Evolutionary conservation across 2,888 invertebrate genomes (phyloP), one percentile per base, ranked within the genome.

Genomic region (Carcina quercana): DNA sequence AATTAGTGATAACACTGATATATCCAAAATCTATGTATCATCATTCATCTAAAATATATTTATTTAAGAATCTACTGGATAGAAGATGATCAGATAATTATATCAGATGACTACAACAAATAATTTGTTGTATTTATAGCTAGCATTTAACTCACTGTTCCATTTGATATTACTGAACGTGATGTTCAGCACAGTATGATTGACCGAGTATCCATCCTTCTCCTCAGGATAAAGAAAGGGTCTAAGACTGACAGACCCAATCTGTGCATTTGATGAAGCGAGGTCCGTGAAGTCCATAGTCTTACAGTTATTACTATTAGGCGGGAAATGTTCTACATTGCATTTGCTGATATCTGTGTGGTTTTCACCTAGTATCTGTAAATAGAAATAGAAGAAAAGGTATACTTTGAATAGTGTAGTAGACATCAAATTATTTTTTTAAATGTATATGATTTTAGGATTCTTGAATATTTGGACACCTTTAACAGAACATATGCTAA

Each of bases 121-220:
- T 5, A n/a, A 20, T n/a, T n/a, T n/a, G n/a, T 14, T 15, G 4
- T 10, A 7, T 21, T 25, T 17, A 21, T 28, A 10, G 14, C 29
- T 22, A 5, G 3, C 3, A 4, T 33, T 10, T n/a, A n/a, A 69
- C 80, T 76, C 57, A 82, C 83, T 75, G 48, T 73, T 79, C 83
- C 83, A 83, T 39, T 78, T 79, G 35, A 83, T 83, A 53, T 80
- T 80, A 28, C 63, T 74, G 36, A 83, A 83, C 7, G 76, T 74
- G 12, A 83, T 82, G 44, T 83, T 83, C 2, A 83, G 52, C 2
- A 80, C 72, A 0, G 82, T 76, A 25, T 64, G 66, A 36, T 78
- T 75, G 17, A 64, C 27, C 0, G 38, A 20, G 13, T 27, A 20
- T 5, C 5, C 10, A 40, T 27, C 47, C 2, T 35, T 40, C 1